phyloP scores from a whole-genome alignment of 2,888 invertebrate genomes.

The Sphinx pinastri region DNA sequence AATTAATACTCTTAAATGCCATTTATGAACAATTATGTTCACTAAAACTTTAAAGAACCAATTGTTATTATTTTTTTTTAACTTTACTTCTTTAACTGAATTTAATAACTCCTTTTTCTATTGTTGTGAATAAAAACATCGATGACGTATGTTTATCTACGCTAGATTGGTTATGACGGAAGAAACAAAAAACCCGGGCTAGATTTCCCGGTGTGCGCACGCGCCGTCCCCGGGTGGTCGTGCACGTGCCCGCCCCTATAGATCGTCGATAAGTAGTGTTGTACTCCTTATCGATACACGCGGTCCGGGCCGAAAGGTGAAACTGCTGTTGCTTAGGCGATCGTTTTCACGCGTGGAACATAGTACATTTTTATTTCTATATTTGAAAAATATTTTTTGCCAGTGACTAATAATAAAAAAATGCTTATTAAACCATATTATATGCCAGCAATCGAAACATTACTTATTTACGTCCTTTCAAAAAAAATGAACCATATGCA shows the following conservation, averaged over 20 bases:
- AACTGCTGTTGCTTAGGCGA: constrained; percentile 13
- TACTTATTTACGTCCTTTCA: too few relatives aligned
- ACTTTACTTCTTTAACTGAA: too few relatives aligned
- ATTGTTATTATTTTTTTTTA: too few relatives aligned
- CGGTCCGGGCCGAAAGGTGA: constrained; percentile 22
- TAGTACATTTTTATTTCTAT: constrained; percentile 20
- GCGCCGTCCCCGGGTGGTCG: constrained; percentile 73
- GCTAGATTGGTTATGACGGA: constrained; percentile 30
- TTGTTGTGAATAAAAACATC: background rate
- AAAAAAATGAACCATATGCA: too few relatives aligned
- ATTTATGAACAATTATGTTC: too few relatives aligned
- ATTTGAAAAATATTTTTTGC: constrained; percentile 7
- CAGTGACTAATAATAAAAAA: too few relatives aligned
- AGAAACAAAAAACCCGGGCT: constrained; percentile 50
- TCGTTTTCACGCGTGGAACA: constrained; percentile 13
- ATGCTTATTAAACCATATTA: too few relatives aligned
- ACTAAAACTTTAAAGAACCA: too few relatives aligned
- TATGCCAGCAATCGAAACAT: background rate
- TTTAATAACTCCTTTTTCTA: too few relatives aligned
- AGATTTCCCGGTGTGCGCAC: constrained; percentile 54
- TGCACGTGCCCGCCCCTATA: constrained; percentile 79
- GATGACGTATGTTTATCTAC: constrained; percentile 32
- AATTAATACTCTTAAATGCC: too few relatives aligned
- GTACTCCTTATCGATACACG: constrained; percentile 32
- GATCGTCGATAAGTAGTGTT: constrained; percentile 67